Evolutionary conservation across 1,140 invertebrate species (phyloP).

Genomic region (Pinna nobilis): DNA sequence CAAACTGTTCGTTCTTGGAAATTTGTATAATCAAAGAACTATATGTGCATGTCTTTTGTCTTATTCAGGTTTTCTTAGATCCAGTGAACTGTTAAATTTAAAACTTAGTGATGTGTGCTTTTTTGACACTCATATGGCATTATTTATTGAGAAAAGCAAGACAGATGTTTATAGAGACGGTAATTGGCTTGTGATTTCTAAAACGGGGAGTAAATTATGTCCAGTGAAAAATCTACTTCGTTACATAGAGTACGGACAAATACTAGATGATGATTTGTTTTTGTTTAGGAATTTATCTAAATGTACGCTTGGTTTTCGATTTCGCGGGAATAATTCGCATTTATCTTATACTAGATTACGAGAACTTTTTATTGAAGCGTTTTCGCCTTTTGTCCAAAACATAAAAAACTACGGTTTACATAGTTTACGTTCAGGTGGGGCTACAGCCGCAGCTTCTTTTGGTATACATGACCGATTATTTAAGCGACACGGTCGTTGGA

Average conservation of each 20-base stretch:
- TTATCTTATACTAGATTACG: not conserved
- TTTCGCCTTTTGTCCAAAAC: not conserved
- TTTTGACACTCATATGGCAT: not conserved
- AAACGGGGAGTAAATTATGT: constrained; percentile 3
- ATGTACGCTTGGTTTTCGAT: not conserved
- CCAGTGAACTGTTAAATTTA: not conserved
- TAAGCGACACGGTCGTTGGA: constrained; percentile 22
- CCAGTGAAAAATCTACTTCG: constrained; percentile 15
- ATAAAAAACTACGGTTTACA: not conserved
- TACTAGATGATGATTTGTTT: too few relatives aligned
- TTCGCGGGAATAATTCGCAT: not conserved
- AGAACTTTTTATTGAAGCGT: not conserved
- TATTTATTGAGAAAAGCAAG: constrained; percentile 28
- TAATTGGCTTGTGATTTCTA: not conserved
- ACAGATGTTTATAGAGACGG: constrained; percentile 23
- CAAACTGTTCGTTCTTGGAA: not conserved
- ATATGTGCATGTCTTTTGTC: not conserved
- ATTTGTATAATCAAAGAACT: not conserved
- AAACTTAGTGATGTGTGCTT: not conserved
- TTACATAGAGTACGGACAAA: too few relatives aligned
- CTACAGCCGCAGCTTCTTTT: not conserved
- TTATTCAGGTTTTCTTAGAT: not conserved
- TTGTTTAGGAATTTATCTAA: not conserved
- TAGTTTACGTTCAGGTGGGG: constrained; percentile 10
- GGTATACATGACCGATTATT: constrained; percentile 15